A percentile compares a stretch with the other conserved stretches of the same genome.
Evolutionary conservation across 2,888 invertebrate genomes (phyloP).

Genomic region (Rhaphigaster nebulosa): DNA sequence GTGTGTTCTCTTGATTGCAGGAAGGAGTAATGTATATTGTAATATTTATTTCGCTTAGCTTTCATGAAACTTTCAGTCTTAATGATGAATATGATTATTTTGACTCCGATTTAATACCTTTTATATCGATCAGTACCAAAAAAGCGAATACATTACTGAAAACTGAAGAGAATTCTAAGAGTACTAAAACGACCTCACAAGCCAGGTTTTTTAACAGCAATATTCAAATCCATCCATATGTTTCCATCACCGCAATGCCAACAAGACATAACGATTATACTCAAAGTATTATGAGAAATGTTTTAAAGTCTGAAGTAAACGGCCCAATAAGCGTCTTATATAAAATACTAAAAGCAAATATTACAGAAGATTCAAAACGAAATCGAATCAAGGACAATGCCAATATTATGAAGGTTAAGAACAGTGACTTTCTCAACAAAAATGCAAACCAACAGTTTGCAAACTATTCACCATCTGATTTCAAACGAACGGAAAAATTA

Average conservation of each 20-base stretch:
- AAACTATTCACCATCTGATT: neutral
- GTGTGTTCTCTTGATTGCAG: neutral
- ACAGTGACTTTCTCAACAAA: neutral
- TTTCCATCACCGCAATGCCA: neutral
- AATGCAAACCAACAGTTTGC: neutral
- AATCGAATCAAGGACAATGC: neutral
- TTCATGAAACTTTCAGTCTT: neutral
- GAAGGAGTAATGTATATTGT: neutral
- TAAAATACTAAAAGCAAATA: neutral
- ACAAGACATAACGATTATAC: neutral
- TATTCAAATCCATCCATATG: neutral
- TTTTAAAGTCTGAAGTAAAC: neutral
- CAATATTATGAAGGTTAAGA: neutral
- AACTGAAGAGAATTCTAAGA: neutral
- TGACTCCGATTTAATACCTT: constrained; percentile 19
- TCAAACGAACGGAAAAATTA: neutral
- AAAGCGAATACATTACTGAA: neutral
- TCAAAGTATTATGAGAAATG: neutral
- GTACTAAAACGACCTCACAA: neutral
- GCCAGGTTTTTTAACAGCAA: neutral
- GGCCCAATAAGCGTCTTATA: neutral
- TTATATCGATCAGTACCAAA: neutral
- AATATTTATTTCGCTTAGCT: neutral
- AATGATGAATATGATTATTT: constrained; percentile 19
- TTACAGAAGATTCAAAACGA: neutral